Evolutionary conservation across 1,140 invertebrate genomes (phyloP), one percentile per base, ranked within the genome.

Genomic region (Notospermus geniculatus): DNA sequence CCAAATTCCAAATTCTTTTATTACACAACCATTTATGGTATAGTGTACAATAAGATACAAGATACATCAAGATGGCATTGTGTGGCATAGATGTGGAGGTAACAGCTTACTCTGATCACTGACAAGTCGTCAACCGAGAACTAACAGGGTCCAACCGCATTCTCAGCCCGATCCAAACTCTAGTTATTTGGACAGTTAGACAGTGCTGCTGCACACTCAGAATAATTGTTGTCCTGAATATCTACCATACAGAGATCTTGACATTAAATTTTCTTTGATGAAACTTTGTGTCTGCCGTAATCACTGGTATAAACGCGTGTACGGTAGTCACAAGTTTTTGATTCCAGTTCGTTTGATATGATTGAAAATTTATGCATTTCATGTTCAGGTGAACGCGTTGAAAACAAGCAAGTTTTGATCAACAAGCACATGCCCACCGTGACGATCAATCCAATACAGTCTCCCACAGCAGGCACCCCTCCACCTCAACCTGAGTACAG

Each of bases 341-440:
- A 45, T 28, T 62, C 27, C 30, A n/a, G n/a, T n/a, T n/a, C n/a
- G n/a, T n/a, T n/a, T n/a, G n/a, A n/a, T n/a, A n/a, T n/a, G n/a
- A 29, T 55, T 15, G 5, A 13, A 15, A 30, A 11, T 15, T 28
- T 11, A 15, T 11, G 9, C 5, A 55, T 53, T 25, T 2, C 19
- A 23, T 36, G 13, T 67, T 29, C 46, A 78, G 80, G 82, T 55
- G 79, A 80, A 57, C 72, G 64, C 58, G 71, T 83, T 27, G 71
- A 78, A 22, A 80, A 82, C 64, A 72, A 75, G 59, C 83, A 84
- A 63, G 81, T 90, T 19, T 78, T 96, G 65, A 88, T 97, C 1
- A 95, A 96, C 73, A 96, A 95, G 77, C 88, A 89, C 59, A 90
- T 92, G 84, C 92, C 92, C 1, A 85, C 87, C 0, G 86, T 89